Conservation (phyloP, 2,113 vertebrate genomes). For the Haemorhous mexicanus region DNA sequence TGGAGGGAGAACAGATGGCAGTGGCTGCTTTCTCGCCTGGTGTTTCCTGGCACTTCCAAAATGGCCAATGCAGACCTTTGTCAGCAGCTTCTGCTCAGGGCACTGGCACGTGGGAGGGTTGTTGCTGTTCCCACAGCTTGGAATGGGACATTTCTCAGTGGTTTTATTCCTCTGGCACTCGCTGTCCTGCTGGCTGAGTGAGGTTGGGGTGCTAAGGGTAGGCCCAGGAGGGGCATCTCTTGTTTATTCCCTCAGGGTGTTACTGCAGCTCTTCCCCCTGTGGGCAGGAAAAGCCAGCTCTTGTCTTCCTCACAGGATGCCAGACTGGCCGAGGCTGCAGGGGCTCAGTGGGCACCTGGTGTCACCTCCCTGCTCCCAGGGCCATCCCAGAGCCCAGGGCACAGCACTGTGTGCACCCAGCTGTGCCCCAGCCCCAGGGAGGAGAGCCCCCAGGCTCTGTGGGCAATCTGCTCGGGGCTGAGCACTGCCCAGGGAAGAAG, state of each 20-base stretch:
- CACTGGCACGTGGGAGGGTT: not conserved
- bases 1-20: not conserved
- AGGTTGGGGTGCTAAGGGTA: not conserved
- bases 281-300: not conserved
- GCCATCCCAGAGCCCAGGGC: not conserved
- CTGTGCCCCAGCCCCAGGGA: not conserved
- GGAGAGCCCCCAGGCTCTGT: no score
- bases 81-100: not conserved
- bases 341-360: accelerated
- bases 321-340: accelerated
- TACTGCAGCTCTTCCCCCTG: not conserved
- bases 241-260: accelerated
- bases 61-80: not conserved
- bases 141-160: not conserved
- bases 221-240: not conserved
- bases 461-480: not conserved
- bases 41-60: not conserved
- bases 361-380: not conserved
- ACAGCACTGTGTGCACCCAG: not conserved
- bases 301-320: not conserved
- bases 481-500: not conserved
- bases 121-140: not conserved
- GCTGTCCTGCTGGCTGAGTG: accelerated
- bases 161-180: not conserved
- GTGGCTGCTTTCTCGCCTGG: not conserved